Percentiles rank a stretch among this genome's conserved stretches.
Evolutionary conservation across 2,113 vertebrate genomes (phyloP).

Genomic region (Istiophorus platypterus): DNA sequence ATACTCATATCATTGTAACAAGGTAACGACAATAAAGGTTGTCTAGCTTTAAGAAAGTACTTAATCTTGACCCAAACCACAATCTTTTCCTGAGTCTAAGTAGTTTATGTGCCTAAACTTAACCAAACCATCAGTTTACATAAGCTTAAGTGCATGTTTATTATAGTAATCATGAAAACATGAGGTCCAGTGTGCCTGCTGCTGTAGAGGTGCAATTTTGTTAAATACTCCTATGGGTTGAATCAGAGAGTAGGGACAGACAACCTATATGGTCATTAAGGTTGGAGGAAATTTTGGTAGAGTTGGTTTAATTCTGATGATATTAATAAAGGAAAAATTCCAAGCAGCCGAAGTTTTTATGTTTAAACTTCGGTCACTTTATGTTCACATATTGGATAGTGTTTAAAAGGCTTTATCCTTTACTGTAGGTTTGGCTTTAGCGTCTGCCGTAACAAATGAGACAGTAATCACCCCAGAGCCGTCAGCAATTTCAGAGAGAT

Average conservation of each 20-base stretch:
- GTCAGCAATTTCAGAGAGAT: too few relatives aligned
- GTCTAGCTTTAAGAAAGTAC: background rate
- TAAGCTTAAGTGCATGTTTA: background rate
- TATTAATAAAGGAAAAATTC: background rate
- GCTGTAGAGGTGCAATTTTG: too few relatives aligned
- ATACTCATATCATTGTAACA: too few relatives aligned
- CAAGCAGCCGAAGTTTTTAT: background rate
- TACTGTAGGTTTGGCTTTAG: conserved; percentile 47
- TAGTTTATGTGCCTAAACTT: too few relatives aligned
- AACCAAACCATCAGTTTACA: too few relatives aligned
- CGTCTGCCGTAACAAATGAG: background rate
- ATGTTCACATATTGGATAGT: background rate
- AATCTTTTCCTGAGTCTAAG: background rate
- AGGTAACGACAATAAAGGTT: background rate
- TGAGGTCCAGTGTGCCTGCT: background rate
- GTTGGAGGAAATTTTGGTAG: too few relatives aligned
- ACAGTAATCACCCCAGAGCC: fast-evolving
- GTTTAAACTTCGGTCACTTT: background rate
- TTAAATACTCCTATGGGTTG: too few relatives aligned
- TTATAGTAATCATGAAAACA: background rate
- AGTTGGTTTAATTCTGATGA: too few relatives aligned
- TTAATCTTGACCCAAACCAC: background rate
- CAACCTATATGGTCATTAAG: too few relatives aligned
- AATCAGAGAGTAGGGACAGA: too few relatives aligned
- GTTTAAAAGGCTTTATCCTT: background rate